A percentile compares a stretch with the other conserved stretches of the same genome.
phyloP scores from a whole-genome alignment of 1,140 invertebrate species.

The Orius laevigatus region DNA sequence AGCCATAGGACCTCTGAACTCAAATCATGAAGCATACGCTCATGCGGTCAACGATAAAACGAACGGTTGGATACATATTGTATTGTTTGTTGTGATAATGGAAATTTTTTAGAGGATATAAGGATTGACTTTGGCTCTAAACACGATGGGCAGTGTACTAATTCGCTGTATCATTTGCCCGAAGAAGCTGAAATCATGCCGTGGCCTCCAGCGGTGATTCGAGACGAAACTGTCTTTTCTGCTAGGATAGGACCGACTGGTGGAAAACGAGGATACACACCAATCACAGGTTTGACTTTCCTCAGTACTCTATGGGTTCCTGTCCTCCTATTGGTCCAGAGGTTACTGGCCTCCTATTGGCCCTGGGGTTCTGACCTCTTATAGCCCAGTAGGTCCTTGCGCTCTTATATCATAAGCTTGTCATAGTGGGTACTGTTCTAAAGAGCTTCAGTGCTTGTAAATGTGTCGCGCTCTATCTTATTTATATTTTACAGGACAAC shows the following conservation, averaged over 20 bases:
- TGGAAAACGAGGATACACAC: conserved; percentile 58
- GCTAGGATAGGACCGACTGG: conserved; percentile 71
- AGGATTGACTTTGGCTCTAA: conserved; percentile 51
- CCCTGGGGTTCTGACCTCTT: not conserved
- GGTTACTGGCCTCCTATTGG: not conserved
- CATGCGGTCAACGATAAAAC: conserved; percentile 56
- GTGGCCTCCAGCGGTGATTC: conserved; percentile 46
- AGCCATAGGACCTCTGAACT: conserved; percentile 69
- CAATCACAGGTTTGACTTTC: conserved; percentile 48
- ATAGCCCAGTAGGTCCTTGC: not conserved
- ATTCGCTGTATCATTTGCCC: conserved; percentile 29
- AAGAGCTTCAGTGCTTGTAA: no score
- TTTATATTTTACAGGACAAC: no score
- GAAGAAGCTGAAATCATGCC: conserved; percentile 37
- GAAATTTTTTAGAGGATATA: conserved; percentile 38
- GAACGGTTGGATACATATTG: conserved; percentile 24
- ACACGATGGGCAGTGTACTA: conserved; percentile 32
- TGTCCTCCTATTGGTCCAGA: not conserved
- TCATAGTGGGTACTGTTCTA: no score
- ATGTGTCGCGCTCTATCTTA: no score
- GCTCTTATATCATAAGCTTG: no score
- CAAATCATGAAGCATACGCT: conserved; percentile 61
- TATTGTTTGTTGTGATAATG: not conserved
- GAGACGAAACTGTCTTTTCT: conserved; percentile 44
- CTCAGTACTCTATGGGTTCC: not conserved